Evolutionary conservation across 2,113 vertebrate genomes (phyloP).

Genomic region (Oryctolagus cuniculus): DNA sequence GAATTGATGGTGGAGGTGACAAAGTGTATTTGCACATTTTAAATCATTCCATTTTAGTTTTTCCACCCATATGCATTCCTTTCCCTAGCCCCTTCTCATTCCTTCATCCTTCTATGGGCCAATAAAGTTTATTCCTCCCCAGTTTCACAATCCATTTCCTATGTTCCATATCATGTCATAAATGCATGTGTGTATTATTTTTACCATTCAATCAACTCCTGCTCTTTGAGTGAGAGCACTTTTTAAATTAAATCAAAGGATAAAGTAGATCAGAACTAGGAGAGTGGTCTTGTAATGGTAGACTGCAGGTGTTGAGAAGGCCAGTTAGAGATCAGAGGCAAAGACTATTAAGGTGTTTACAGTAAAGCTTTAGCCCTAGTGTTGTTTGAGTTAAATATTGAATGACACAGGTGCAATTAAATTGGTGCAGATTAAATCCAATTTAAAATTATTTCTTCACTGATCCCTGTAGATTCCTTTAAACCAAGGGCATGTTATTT

Average conservation of each 20-base stretch:
- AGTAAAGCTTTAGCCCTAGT: neutral
- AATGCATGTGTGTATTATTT: conserved; percentile 86
- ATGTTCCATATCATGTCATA: conserved; percentile 83
- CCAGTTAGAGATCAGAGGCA: neutral
- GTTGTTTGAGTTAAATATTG: neutral
- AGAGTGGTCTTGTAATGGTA: neutral
- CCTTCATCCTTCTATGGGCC: conserved; percentile 75
- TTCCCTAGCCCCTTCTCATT: conserved; percentile 3
- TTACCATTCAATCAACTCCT: conserved; percentile 69
- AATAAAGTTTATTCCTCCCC: conserved; percentile 89
- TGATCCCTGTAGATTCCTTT: neutral
- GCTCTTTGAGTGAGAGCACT: conserved; percentile 71
- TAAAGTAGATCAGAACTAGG: neutral
- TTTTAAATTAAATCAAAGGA: conserved; percentile 40
- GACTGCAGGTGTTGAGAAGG: neutral
- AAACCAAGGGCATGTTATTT: neutral
- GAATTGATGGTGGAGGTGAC: conserved; percentile 67
- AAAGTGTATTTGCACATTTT: conserved; percentile 83
- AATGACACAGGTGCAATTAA: neutral
- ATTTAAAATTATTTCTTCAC: neutral
- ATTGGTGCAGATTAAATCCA: neutral
- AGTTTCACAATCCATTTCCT: conserved; percentile 77
- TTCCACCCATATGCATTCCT: conserved; percentile 60
- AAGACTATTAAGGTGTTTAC: neutral
- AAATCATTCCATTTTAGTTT: conserved; percentile 85